Conservation (phyloP, 2,797 vertebrate species). For the Microctenopoma steveboyesi region DNA sequence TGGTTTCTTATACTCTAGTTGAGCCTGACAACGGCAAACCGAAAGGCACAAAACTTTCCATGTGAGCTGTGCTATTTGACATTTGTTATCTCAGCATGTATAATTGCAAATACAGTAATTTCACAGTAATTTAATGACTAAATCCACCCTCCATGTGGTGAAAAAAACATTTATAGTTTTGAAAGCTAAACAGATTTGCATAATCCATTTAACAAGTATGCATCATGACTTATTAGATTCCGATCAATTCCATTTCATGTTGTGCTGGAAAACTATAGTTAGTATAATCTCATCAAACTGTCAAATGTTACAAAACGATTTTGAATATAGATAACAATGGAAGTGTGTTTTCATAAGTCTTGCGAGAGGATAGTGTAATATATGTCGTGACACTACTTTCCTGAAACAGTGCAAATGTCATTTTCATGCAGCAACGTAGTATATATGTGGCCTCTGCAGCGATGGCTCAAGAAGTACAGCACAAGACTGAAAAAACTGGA, state of each 20-base stretch:
- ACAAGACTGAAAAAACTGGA: conserved; percentile 19
- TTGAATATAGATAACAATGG: conserved; percentile 18
- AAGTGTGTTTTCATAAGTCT: neutral
- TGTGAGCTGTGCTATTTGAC: neutral
- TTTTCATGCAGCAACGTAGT: neutral
- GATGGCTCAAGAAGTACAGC: conserved; percentile 14
- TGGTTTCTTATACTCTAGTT: conserved; percentile 1
- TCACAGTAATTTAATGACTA: conserved; percentile 56
- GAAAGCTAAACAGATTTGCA: conserved; percentile 58
- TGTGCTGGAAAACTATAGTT: conserved; percentile 32
- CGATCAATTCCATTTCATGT: conserved; percentile 44
- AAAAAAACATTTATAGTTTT: conserved; percentile 33
- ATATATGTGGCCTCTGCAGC: conserved; percentile 6
- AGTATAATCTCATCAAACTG: conserved; percentile 55
- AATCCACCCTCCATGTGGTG: conserved; percentile 28
- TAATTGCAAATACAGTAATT: conserved; percentile 46
- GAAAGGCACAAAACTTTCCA: neutral
- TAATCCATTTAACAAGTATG: conserved; percentile 56
- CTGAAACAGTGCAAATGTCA: conserved; percentile 16
- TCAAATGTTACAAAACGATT: conserved; percentile 28
- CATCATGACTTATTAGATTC: conserved; percentile 56
- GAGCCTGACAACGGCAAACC: neutral
- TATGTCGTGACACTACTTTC: neutral
- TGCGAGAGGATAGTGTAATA: conserved; percentile 18
- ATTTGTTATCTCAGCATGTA: neutral